phyloP scores from a whole-genome alignment of 2,113 vertebrate genomes.

The Rhineura floridana region DNA sequence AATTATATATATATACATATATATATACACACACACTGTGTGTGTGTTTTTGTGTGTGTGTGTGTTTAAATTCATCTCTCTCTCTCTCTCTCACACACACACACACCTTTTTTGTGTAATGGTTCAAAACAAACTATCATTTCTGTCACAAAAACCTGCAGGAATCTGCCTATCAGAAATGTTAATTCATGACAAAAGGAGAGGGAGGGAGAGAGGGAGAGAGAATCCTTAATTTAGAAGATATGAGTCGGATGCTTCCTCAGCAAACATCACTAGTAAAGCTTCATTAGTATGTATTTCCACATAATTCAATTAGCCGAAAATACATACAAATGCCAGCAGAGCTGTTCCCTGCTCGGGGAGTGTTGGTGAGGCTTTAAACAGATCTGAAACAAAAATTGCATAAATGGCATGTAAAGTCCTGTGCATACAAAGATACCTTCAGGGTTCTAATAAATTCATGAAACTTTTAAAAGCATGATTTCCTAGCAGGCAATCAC shows the following conservation, averaged over 20 bases:
- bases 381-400: conserved; percentile 86
- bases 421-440: conserved; percentile 86
- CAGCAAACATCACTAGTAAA: conserved; percentile 70
- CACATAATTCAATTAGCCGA: conserved; percentile 85
- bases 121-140: conserved; percentile 39
- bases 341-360: conserved; percentile 75
- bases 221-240: conserved; percentile 69
- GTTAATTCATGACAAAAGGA: conserved; percentile 58
- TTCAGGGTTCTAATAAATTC: conserved; percentile 87
- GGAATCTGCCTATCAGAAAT: conserved; percentile 59
- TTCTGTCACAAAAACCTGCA: conserved; percentile 53
- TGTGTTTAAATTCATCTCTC: not conserved
- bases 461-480: conserved; percentile 86
- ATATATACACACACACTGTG: too few relatives aligned
- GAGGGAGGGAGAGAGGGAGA: not conserved
- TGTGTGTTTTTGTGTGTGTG: not conserved
- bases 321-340: conserved; percentile 77
- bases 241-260: conserved; percentile 70
- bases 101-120: conserved; percentile 40
- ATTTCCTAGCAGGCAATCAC: conserved; percentile 89
- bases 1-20: not conserved
- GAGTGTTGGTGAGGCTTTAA: conserved; percentile 77
- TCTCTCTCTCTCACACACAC: not conserved
- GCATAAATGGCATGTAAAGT: conserved; percentile 82
- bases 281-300: conserved; percentile 84